These are phyloP conservation scores for Nasua narica DNA, from an alignment of 2,797 vertebrate species.

Conservation along the genomic window DNA sequence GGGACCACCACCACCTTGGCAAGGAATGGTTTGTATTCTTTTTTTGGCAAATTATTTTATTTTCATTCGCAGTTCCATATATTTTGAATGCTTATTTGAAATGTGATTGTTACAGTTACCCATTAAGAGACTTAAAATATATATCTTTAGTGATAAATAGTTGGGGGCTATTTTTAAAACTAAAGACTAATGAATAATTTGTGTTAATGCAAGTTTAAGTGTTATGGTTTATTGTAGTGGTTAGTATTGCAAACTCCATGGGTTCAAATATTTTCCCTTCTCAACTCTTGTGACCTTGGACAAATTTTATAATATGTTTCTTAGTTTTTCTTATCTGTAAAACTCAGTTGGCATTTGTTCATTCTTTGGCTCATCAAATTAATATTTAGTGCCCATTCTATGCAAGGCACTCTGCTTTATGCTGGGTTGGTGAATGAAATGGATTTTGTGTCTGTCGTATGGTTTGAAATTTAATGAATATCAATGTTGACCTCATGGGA, in stretches of 20 bases:
- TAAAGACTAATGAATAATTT: neutral
- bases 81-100: neutral
- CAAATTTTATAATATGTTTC: neutral
- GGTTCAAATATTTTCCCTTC: neutral
- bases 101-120: neutral
- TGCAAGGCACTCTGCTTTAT: neutral
- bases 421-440: neutral
- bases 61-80: neutral
- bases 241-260: neutral
- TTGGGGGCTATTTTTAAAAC: neutral
- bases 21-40: constrained; percentile 93
- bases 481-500: neutral
- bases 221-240: neutral
- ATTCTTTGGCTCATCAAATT: neutral
- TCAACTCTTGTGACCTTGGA: neutral
- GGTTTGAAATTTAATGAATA: neutral
- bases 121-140: neutral
- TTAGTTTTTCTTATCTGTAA: constrained; percentile 1
- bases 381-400: neutral
- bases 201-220: neutral
- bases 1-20: constrained; percentile 96
- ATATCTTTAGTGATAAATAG: neutral
- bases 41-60: constrained; percentile 59
- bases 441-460: neutral
- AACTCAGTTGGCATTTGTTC: neutral